Percentiles rank a stretch among this genome's conserved stretches.
Conservation (phyloP, 2,113 vertebrate genomes). For the human region DNA sequence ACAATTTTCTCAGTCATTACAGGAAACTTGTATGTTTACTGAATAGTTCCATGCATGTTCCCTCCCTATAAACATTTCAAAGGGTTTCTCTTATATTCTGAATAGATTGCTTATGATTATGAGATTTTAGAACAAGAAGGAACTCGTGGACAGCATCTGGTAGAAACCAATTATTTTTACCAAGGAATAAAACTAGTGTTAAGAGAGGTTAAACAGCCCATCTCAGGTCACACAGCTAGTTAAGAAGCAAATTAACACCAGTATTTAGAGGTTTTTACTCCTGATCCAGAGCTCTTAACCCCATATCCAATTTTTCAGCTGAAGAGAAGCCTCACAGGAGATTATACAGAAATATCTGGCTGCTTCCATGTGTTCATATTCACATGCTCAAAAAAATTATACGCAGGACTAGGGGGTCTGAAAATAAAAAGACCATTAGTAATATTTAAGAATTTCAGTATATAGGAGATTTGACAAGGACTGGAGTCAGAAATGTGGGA, state of each 20-base stretch:
- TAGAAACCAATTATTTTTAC: neutral
- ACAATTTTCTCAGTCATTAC: neutral
- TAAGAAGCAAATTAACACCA: neutral
- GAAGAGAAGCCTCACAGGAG: neutral
- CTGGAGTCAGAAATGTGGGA: neutral
- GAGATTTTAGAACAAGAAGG: neutral
- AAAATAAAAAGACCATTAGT: neutral
- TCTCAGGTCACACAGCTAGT: neutral
- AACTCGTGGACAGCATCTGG: neutral
- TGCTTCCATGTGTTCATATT: neutral
- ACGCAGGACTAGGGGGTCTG: neutral
- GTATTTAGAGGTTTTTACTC: neutral
- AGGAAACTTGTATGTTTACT: neutral
- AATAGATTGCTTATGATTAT: neutral
- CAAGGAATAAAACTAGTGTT: neutral
- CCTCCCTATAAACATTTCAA: neutral
- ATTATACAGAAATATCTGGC: neutral
- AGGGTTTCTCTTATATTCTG: neutral
- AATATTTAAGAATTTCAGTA: constrained; percentile 2
- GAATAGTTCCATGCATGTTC: no score
- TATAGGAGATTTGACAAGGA: neutral
- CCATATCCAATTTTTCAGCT: neutral
- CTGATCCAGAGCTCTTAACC: neutral
- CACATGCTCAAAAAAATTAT: neutral
- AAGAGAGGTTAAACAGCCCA: neutral